Evolutionary conservation across 1,140 invertebrate species (phyloP).

Genomic region (Zaprionus gabonicus): DNA sequence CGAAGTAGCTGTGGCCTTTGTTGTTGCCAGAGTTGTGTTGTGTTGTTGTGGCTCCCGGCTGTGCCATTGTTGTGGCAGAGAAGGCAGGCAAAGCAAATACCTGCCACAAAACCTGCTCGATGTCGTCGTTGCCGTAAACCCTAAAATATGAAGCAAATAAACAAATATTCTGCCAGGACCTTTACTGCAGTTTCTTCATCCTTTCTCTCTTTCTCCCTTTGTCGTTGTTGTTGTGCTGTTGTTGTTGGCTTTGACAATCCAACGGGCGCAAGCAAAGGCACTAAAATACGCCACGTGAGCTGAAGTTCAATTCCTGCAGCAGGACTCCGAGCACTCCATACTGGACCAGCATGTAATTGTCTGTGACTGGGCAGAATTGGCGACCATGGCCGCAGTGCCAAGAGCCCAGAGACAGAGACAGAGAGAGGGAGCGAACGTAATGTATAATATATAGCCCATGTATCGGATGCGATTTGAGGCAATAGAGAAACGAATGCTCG

Average conservation of each 20-base stretch:
- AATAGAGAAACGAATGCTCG: slow-evolving; percentile 58
- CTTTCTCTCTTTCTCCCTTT: background rate
- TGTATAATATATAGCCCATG: slow-evolving; percentile 77
- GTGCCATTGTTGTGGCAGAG: slow-evolving; percentile 34
- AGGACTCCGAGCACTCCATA: slow-evolving; percentile 19
- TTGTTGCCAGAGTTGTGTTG: slow-evolving; percentile 19
- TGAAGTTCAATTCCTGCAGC: slow-evolving; percentile 70
- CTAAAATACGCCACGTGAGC: slow-evolving; percentile 80
- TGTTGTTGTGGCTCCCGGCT: slow-evolving; percentile 1
- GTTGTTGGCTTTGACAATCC: slow-evolving; percentile 32
- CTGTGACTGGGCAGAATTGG: slow-evolving; percentile 60
- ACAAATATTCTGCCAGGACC: slow-evolving; percentile 72
- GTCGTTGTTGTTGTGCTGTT: slow-evolving; percentile 28
- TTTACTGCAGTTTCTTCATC: slow-evolving; percentile 33
- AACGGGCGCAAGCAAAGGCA: slow-evolving; percentile 48
- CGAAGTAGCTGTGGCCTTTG: slow-evolving; percentile 36
- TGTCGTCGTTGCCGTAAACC: slow-evolving; percentile 74
- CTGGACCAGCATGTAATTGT: slow-evolving; percentile 74
- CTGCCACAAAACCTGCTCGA: slow-evolving; percentile 77
- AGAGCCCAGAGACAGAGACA: background rate
- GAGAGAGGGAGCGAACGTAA: slow-evolving; percentile 28
- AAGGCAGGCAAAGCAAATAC: slow-evolving; percentile 54
- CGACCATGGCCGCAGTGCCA: slow-evolving; percentile 43
- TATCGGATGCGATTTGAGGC: slow-evolving; percentile 74
- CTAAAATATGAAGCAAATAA: slow-evolving; percentile 83